Base-by-base conservation (phyloP, 2,888 invertebrate species). In the Chymomyza caudatula region DNA sequence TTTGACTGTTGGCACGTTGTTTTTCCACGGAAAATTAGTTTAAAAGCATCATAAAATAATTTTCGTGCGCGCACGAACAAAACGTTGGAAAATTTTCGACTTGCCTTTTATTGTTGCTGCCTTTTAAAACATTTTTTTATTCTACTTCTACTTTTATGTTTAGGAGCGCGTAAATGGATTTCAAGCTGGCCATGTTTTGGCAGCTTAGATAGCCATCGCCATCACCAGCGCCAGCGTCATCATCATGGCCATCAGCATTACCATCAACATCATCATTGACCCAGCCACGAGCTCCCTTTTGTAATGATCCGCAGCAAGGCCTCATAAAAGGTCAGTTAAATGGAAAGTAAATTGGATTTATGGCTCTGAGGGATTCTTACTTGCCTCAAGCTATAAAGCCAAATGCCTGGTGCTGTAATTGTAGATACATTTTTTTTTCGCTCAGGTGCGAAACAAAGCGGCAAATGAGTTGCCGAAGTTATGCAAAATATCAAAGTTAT, bases 31-130 rank as follows among this genome's bases (percentile, higher is more conserved):
- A 85, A 82, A 82, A 82, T 82, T 86, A 82, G 81, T 84, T 82
- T 82, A 84, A 82, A 82, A 82, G 86, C 84, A 81, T 84, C 86
- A 77, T 82, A 82, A 82, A 82, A 82, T 81, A 74, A 84, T 82
- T 84, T 86, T 76, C 76, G 71, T 77, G 75, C 43, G 67, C 70
- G 65, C 47, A 17, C 47, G 47, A 15, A 20, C 13, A 51, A 51
- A 53, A 53, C 73, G 76, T 55, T 79, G 71, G 67, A 68, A 68
- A 71, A 73, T 72, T 68, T 83, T 67, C 71, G 80, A 77, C 60
- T 63, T 63, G 51, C 37, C 15, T 51, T 49, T 37, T 20, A 19
- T 59, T 51, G n/a, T 5, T 6, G 47, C 11, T 22, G 15, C n/a
- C 44, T 53, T 60, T 53, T 17, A 29, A 4, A 25, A 13, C 22